A percentile compares a stretch with the other conserved stretches of the same genome.
These are phyloP conservation scores for Himalopsyche anomala DNA, from an alignment of 2,888 invertebrate species.

Conservation along the genomic window DNA sequence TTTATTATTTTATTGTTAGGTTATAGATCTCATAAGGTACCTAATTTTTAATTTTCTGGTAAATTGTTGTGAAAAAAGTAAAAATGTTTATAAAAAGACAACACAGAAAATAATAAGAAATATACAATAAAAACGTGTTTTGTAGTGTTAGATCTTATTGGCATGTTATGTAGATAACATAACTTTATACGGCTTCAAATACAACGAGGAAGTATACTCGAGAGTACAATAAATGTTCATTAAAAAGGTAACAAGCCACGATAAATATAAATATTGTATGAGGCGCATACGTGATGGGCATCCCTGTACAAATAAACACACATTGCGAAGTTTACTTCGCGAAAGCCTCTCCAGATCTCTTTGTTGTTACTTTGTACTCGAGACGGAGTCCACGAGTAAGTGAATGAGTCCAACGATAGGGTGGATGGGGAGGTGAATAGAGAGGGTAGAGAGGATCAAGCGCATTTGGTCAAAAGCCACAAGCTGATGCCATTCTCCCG, in stretches of 20 bases:
- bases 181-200: background rate
- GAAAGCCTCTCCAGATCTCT: conserved; percentile 42
- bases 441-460: conserved; percentile 45
- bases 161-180: background rate
- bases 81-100: too few relatives aligned
- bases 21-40: too few relatives aligned
- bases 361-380: conserved; percentile 47
- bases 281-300: conserved; percentile 38
- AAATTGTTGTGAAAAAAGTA: too few relatives aligned
- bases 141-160: background rate
- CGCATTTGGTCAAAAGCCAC: conserved; percentile 62
- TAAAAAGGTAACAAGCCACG: conserved; percentile 35
- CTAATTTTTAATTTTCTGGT: too few relatives aligned
- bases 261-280: conserved; percentile 36
- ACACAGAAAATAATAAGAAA: too few relatives aligned
- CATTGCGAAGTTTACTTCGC: conserved; percentile 18
- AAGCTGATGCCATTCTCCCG: conserved; percentile 56
- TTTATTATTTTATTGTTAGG: too few relatives aligned
- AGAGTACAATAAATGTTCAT: background rate
- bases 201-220: background rate
- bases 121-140: too few relatives aligned
- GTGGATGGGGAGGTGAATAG: conserved; percentile 7
- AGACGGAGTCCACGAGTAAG: conserved; percentile 41
- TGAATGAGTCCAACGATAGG: conserved; percentile 25
- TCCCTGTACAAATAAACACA: conserved; percentile 10